Percentiles rank a stretch among this genome's conserved stretches.
These are phyloP conservation scores for Pectinophora gossypiella DNA, from an alignment of 1,140 invertebrate species.

Conservation along the genomic window DNA sequence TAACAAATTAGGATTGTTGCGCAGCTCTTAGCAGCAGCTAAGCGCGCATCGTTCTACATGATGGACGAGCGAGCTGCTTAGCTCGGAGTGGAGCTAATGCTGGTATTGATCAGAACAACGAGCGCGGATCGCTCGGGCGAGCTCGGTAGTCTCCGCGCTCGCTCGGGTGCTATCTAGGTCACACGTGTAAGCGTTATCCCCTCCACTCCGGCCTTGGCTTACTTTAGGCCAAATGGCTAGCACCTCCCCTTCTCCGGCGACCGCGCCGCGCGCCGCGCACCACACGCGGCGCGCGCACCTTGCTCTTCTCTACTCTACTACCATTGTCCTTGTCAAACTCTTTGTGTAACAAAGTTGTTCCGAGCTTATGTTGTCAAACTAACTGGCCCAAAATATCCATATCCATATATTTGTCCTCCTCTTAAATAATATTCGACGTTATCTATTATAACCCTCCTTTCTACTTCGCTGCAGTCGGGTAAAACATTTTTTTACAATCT, in stretches of 20 bases:
- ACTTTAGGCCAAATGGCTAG: conserved; percentile 57
- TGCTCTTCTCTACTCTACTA: no score
- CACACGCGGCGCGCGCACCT: neutral
- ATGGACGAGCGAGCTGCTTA: neutral
- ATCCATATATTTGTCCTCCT: no score
- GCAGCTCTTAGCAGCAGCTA: neutral
- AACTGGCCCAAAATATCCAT: no score
- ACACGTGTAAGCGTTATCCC: conserved; percentile 73
- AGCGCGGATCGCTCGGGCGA: conserved; percentile 33
- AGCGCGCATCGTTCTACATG: conserved; percentile 5
- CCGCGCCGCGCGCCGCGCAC: neutral
- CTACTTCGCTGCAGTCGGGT: no score
- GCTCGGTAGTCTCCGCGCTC: conserved; percentile 39
- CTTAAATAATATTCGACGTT: no score
- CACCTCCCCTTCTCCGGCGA: conserved; percentile 58
- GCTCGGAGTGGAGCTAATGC: conserved; percentile 24
- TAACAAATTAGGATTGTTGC: neutral
- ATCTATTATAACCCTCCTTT: no score
- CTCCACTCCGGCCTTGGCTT: conserved; percentile 69
- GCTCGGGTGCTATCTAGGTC: conserved; percentile 63
- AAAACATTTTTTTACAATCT: no score
- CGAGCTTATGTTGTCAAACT: no score
- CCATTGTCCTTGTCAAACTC: no score
- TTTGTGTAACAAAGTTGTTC: no score
- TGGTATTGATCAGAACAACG: conserved; percentile 51